Base-by-base conservation (phyloP, 2,888 invertebrate species). In the Volucella bombylans region DNA sequence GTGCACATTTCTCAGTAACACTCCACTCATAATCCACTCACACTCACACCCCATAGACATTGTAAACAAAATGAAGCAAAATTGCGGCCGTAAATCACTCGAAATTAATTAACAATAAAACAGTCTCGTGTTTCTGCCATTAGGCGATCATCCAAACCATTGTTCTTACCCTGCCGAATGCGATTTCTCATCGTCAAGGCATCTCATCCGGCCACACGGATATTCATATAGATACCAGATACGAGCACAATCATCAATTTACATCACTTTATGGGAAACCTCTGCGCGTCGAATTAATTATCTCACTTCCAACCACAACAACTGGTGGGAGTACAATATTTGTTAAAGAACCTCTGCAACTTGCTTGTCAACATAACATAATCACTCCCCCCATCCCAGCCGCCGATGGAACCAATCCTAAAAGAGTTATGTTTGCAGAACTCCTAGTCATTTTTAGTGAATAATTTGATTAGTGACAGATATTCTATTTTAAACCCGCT, bases 31-130 rank as follows among this genome's bases (percentile, higher is more conserved):
- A 23, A 31, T 31, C 31, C 31, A 31, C 31, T 31, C 31, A 31
- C 31, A 31, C 31, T 31, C n/a, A 55, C 55, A 38, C 14, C 55
- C 9, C 11, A 65, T 23, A 52, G 12, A 43, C 67, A 54, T n/a
- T 47, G 45, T 23, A 68, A 47, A 68, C 45, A 68, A 68, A 68
- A 38, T 54, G 14, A 54, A 23, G 47, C 68, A 54, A 59, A 59
- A 59, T 50, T 41, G 59, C 71, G 41, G 39, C 71, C 71, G 39
- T 71, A 59, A 61, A 71, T 71, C 50, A 61, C 39, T 61, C 41
- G 6, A 52, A 71, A 71, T 71, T 71, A 71, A 71, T 71, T 61
- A 50, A 50, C 71, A 71, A 61, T 61, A 43, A 61, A 52, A 43
- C 31, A 41, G 41, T 50, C 43, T 71, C 59, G 59, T 61, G 59